These are phyloP conservation scores for Punctoribates punctum DNA, from an alignment of 2,888 invertebrate species.

Conservation along the genomic window DNA sequence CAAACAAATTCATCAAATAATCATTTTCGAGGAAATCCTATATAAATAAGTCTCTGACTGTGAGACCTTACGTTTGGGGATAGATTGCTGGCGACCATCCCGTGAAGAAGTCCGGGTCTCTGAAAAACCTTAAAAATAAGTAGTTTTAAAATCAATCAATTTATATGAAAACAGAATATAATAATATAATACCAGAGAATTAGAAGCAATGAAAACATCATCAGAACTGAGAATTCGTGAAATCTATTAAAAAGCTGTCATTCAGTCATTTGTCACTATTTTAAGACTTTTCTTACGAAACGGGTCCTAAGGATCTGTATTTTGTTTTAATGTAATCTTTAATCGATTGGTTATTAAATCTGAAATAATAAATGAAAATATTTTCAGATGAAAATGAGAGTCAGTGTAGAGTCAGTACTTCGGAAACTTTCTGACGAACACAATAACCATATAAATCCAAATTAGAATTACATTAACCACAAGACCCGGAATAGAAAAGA, in stretches of 20 bases:
- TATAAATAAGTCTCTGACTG: not conserved
- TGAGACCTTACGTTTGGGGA: not conserved
- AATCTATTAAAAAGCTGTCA: not conserved
- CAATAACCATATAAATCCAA: conserved; percentile 69
- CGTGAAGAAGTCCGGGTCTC: conserved; percentile 56
- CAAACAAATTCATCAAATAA: not conserved
- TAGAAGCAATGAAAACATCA: conserved; percentile 3
- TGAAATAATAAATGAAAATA: not conserved
- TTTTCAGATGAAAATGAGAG: not conserved
- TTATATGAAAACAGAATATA: not conserved
- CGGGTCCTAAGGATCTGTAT: conserved; percentile 42
- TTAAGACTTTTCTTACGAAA: conserved; percentile 39
- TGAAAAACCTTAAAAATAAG: conserved; percentile 14
- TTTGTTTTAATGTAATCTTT: conserved; percentile 41
- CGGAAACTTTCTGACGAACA: conserved; percentile 44
- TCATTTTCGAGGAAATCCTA: not conserved
- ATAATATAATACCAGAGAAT: not conserved
- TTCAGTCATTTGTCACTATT: not conserved
- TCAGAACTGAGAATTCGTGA: conserved; percentile 11
- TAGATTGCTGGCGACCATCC: conserved; percentile 67
- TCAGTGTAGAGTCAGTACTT: not conserved
- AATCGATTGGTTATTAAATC: conserved; percentile 36
- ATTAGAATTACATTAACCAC: conserved; percentile 69
- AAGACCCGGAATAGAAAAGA: conserved; percentile 79
- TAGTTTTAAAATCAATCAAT: not conserved